Conservation (phyloP, 2,888 invertebrate genomes). For the Phalangium opilio region DNA sequence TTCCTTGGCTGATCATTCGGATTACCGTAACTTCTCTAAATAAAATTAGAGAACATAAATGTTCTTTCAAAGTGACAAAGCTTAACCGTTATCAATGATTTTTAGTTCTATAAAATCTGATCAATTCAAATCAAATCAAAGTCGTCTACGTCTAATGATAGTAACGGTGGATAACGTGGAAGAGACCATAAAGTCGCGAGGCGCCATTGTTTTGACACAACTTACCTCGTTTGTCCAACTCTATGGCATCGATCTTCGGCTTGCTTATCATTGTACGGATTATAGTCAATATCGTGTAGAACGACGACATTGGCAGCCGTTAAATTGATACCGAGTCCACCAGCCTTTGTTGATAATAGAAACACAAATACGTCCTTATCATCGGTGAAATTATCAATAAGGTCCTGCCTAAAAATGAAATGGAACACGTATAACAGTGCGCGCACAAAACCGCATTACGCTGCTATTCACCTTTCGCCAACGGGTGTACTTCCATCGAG, state of each 20-base stretch:
- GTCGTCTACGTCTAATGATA: too few species aligned
- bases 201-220: neutral
- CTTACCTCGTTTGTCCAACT: slow-evolving; percentile 43
- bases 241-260: slow-evolving; percentile 73
- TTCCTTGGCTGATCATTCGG: slow-evolving; percentile 63
- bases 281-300: slow-evolving; percentile 94
- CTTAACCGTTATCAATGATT: too few species aligned
- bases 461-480: slow-evolving; percentile 43
- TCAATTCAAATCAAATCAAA: too few species aligned
- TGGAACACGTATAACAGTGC: neutral
- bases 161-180: too few species aligned
- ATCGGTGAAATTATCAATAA: slow-evolving; percentile 75
- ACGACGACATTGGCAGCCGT: slow-evolving; percentile 89
- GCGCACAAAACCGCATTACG: neutral
- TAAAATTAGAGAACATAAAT: slow-evolving; percentile 12
- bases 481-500: slow-evolving; percentile 84
- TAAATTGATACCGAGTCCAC: slow-evolving; percentile 88
- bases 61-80: too few species aligned
- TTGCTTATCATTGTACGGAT: slow-evolving; percentile 90
- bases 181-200: too few species aligned
- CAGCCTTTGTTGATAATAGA: slow-evolving; percentile 79
- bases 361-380: slow-evolving; percentile 71
- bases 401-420: slow-evolving; percentile 50
- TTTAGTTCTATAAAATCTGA: too few species aligned
- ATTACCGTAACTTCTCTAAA: slow-evolving; percentile 66